These are phyloP conservation scores for Tretioscincus oriximinensis DNA, from an alignment of 2,113 vertebrate genomes.

Conservation along the genomic window DNA sequence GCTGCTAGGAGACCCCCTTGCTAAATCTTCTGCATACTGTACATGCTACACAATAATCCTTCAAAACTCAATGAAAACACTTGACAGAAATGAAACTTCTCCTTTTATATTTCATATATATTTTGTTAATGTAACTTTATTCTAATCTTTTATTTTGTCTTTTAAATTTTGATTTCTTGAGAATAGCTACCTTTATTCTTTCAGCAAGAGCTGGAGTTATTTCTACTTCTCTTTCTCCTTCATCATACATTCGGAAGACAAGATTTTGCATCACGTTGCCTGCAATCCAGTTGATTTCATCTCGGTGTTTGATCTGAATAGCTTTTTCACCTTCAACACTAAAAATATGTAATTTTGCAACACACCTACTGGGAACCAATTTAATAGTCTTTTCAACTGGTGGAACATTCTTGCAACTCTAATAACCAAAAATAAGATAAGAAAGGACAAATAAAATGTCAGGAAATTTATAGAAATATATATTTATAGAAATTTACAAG, in stretches of 20 bases:
- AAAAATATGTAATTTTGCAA: constrained; percentile 78
- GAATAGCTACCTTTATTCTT: constrained; percentile 82
- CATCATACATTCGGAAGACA: constrained; percentile 87
- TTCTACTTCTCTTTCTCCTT: constrained; percentile 78
- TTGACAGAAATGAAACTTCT: background rate
- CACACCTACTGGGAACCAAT: constrained; percentile 83
- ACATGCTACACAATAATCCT: background rate
- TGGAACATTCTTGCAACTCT: constrained; percentile 78
- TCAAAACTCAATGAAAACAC: background rate
- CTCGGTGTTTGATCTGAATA: constrained; percentile 81
- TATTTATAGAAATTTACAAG: background rate
- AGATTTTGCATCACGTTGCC: constrained; percentile 82
- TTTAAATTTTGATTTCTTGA: background rate
- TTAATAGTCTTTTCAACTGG: constrained; percentile 77
- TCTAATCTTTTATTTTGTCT: background rate
- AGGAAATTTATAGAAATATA: background rate
- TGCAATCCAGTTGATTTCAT: constrained; percentile 85
- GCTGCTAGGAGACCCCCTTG: too few species aligned
- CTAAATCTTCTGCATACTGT: too few species aligned
- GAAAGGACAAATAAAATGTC: background rate
- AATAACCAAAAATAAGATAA: background rate
- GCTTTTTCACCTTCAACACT: constrained; percentile 73
- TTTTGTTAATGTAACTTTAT: background rate
- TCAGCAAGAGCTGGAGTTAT: constrained; percentile 76
- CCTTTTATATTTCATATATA: background rate